phyloP scores from a whole-genome alignment of 1,140 invertebrate species.

The Phthorimaea operculella region DNA sequence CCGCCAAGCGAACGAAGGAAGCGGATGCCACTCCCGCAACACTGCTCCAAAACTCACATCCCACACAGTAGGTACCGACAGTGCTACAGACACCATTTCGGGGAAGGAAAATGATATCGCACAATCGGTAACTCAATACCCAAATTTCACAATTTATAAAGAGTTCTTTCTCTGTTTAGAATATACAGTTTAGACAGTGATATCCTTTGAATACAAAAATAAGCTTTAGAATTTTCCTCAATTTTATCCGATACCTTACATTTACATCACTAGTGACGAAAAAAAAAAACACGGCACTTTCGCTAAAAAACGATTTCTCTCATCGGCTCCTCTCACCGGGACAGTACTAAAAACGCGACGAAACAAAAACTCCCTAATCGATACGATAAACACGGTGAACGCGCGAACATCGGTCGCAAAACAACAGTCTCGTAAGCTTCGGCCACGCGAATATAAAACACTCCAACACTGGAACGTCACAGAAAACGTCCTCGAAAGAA shows the following conservation, averaged over 20 bases:
- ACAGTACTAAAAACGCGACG: slow-evolving; percentile 37
- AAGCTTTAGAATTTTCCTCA: slow-evolving; percentile 62
- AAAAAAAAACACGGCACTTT: slow-evolving; percentile 51
- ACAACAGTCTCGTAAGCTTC: slow-evolving; percentile 57
- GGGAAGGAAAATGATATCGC: slow-evolving; percentile 59
- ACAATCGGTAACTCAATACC: slow-evolving; percentile 31
- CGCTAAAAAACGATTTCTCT: slow-evolving; percentile 46
- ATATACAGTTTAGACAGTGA: slow-evolving; percentile 54
- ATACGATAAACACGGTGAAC: slow-evolving; percentile 38
- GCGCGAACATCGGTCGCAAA: slow-evolving; percentile 55
- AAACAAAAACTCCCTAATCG: slow-evolving; percentile 33
- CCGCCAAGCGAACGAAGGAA: slow-evolving; percentile 37
- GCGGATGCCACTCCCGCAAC: slow-evolving; percentile 28
- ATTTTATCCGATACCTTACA: slow-evolving; percentile 59
- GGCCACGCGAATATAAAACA: slow-evolving; percentile 57
- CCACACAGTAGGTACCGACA: neutral
- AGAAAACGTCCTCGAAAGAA: slow-evolving; percentile 31
- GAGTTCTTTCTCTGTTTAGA: slow-evolving; percentile 37
- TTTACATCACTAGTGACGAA: slow-evolving; percentile 52
- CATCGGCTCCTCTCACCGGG: slow-evolving; percentile 34
- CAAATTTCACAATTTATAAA: slow-evolving; percentile 27
- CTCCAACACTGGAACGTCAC: slow-evolving; percentile 51
- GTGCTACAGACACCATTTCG: slow-evolving; percentile 41
- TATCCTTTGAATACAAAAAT: slow-evolving; percentile 66
- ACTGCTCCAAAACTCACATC: neutral